These are phyloP conservation scores for Regulus satrapa DNA, from an alignment of 2,113 vertebrate species.

Conservation along the genomic window DNA sequence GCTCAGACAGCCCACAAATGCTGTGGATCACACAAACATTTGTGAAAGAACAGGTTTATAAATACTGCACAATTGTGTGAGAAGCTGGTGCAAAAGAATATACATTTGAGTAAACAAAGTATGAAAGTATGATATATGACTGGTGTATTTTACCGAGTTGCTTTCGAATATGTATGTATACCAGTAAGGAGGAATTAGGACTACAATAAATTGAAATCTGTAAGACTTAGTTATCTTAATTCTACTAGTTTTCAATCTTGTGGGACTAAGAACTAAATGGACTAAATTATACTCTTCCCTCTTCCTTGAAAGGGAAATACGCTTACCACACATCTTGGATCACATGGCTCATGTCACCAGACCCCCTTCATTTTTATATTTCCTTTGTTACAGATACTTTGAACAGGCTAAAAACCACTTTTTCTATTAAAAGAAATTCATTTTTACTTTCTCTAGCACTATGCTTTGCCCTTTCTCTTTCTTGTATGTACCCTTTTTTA, in stretches of 20 bases:
- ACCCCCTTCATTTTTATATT: not conserved
- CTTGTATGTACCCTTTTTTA: not conserved
- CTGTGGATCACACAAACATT: not conserved
- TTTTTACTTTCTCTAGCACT: not conserved
- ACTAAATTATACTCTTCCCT: not conserved
- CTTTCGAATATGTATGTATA: not conserved
- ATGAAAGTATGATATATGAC: not conserved
- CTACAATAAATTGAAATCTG: not conserved
- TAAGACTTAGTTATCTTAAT: not conserved
- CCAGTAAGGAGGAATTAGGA: not conserved
- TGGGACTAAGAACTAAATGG: not conserved
- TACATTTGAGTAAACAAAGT: not conserved
- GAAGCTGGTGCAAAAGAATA: not conserved
- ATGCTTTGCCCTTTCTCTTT: not conserved
- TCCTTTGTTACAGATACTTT: not conserved
- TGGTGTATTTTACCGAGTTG: not conserved
- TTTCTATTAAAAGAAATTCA: not conserved
- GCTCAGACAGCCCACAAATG: not conserved
- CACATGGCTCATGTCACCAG: not conserved
- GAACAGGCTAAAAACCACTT: not conserved
- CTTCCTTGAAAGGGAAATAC: not conserved
- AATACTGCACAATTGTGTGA: not conserved
- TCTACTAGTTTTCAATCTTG: not conserved
- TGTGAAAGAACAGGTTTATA: not conserved
- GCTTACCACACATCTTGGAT: not conserved